Evolutionary conservation across 37 sponge, comb jelly and placozoan genomes (phyloP), one percentile per base, ranked within the genome.

Genomic region (Chondrosia reniformis): DNA sequence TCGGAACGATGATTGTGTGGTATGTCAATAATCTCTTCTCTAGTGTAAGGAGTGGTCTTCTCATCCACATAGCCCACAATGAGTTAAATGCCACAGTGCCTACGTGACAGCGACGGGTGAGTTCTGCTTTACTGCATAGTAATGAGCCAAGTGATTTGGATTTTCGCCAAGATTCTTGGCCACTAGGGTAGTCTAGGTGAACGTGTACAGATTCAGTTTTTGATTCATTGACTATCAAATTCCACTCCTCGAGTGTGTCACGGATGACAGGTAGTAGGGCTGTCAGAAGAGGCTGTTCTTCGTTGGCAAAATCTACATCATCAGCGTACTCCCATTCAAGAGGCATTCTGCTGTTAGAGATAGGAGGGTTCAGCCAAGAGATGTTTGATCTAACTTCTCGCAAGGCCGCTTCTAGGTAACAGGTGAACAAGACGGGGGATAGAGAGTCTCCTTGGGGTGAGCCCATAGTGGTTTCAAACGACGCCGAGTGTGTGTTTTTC

Each of bases 131-230:
- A 30, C 67, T 66, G 40, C 67, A 66, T 31, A 66, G 67, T 10
- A 66, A 6, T 66, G 67, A 66, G 67, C 67, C 67, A 31, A 66
- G 67, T 31, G 67, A 66, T 66, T 66, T 66, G 33, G 67, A 66
- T 63, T 63, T 9, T 6, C 67, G 33, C 37, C 33, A 66, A 33
- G 67, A 7, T 31, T 66, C 67, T 66, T 66, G 67, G 67, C 67
- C 38, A 66, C 67, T 66, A 8, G 67, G 67, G 33, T 66, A 5
- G 67, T 66, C 67, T 66, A 33, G 67, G 38, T 66, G 38, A 31
- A 66, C 6, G 67, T 66, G 67, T 66, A 66, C 67, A 66, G 38
- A 31, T 66, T 66, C 67, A 66, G 67, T 66, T 66, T 66, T 66
- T 37, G 67, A 31, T 66, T 66, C 38, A 66, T 66, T 66, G 37